Evolutionary conservation across 2,113 vertebrate species (phyloP), one percentile per base, ranked within the genome.

Genomic region (Xiphorhynchus elegans): DNA sequence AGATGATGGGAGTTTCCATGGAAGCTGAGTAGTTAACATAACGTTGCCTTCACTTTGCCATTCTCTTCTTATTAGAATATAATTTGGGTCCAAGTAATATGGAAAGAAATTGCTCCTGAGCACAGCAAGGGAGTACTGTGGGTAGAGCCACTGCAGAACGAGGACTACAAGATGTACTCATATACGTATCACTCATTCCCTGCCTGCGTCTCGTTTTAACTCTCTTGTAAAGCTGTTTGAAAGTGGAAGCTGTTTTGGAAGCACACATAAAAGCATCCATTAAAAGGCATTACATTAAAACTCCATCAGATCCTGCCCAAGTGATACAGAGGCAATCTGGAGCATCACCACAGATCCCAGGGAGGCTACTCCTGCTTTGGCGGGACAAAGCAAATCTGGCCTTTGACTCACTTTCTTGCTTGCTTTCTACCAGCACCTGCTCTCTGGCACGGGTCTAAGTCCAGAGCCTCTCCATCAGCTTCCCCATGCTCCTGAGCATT

Each of bases 11-110:
- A 74, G 47, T 68, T 78, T 92, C 76, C 44, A 77, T 18, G 74
- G 90, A 56, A 94, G 88, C 62, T 52, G 58, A 92, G 40, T 69
- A 60, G 90, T 87, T 96, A 89, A 94, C 60, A 53, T 4, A 79
- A 49, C 3, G 5, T 25, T 68, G 49, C 40, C 90, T 81, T 90
- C 3, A 5, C 62, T 81, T 89, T 46, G 42, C 60, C 46, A 26
- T 68, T 79, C 83, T 82, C 29, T 56, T 60, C 60, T 63, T 77
- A 89, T 66, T 84, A 58, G 68, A 94, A 68, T 42, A 87, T 42
- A 87, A 94, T 87, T 84, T 89, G 62, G 46, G 66, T 74, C 73
- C 90, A 42, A 87, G 60, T 11, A 69, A 58, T 82, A 76, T 1
- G 29, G 77, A 49, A 88, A 62, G 33, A 87, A 56, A 40, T 53